Evolutionary conservation across 2,797 vertebrate genomes (phyloP).

Genomic region (Characodon lateralis): DNA sequence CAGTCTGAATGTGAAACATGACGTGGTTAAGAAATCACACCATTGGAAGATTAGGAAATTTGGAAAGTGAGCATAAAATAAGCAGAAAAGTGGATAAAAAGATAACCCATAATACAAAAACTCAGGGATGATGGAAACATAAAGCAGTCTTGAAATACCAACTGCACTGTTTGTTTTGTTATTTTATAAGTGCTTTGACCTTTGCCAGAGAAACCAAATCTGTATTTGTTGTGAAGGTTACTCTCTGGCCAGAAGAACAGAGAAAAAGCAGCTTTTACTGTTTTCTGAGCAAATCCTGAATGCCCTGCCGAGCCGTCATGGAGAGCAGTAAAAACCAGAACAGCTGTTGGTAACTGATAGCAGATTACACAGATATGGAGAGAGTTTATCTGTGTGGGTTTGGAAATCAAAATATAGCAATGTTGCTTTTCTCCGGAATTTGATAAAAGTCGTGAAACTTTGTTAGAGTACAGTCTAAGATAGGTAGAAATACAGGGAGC

Average conservation of each 20-base stretch:
- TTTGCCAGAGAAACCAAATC: not conserved
- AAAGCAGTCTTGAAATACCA: not conserved
- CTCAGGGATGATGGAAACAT: not conserved
- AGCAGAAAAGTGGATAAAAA: not conserved
- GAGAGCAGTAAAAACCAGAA: not conserved
- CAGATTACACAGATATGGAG: conserved; percentile 16
- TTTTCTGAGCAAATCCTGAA: conserved; percentile 8
- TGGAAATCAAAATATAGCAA: conserved; percentile 3
- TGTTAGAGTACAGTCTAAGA: not conserved
- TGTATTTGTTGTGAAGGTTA: conserved; percentile 9
- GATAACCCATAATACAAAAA: not conserved
- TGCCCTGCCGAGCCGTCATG: conserved; percentile 7
- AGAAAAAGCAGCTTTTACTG: not conserved
- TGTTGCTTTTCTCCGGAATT: not conserved
- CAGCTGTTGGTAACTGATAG: conserved; percentile 17
- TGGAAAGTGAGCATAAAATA: not conserved
- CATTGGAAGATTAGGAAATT: not conserved
- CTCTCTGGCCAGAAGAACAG: not conserved
- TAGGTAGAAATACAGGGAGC: not conserved
- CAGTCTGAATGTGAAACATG: not conserved
- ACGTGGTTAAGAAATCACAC: not conserved
- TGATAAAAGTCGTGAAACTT: conserved; percentile 1
- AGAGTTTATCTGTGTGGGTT: conserved; percentile 1
- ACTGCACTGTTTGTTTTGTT: not conserved
- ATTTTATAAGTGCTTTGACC: conserved; percentile 16